Conservation (phyloP, 2,888 invertebrate genomes). For the Chrysopilus asiliformis region DNA sequence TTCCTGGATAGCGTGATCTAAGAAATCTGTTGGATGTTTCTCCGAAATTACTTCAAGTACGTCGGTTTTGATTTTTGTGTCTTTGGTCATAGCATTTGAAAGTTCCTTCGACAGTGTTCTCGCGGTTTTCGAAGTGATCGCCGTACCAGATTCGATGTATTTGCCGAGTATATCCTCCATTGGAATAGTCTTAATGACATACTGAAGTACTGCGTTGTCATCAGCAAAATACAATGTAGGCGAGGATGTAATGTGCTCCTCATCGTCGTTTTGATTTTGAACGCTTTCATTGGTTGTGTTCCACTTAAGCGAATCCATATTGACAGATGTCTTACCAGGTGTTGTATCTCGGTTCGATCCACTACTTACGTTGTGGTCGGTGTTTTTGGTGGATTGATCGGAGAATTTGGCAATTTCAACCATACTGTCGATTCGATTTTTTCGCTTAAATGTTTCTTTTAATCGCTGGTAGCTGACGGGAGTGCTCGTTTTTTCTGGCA, state of each 20-base stretch:
- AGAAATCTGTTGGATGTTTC: slow-evolving; percentile 32
- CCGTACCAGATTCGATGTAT: slow-evolving; percentile 20
- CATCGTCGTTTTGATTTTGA: slow-evolving; percentile 13
- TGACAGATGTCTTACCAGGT: slow-evolving; percentile 17
- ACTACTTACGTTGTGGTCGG: background rate
- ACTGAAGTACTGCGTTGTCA: slow-evolving; percentile 19
- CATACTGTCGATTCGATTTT: slow-evolving; percentile 28
- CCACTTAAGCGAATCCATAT: slow-evolving; percentile 24
- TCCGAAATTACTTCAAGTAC: slow-evolving; percentile 32
- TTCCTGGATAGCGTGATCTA: slow-evolving; percentile 33
- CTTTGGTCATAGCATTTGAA: slow-evolving; percentile 25
- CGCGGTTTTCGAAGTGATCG: slow-evolving; percentile 18
- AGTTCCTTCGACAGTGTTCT: slow-evolving; percentile 24
- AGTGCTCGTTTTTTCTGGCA: slow-evolving; percentile 10
- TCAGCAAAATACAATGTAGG: slow-evolving; percentile 15
- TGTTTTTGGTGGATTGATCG: slow-evolving; percentile 4
- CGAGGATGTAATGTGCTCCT: slow-evolving; percentile 13
- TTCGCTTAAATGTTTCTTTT: slow-evolving; percentile 24
- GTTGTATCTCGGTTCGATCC: slow-evolving; percentile 13
- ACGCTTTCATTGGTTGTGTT: slow-evolving; percentile 10
- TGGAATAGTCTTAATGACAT: slow-evolving; percentile 22
- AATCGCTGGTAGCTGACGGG: slow-evolving; percentile 7
- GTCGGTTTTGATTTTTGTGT: slow-evolving; percentile 25
- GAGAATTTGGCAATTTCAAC: slow-evolving; percentile 26
- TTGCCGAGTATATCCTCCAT: slow-evolving; percentile 26